These are phyloP conservation scores for Xenopus tropicalis DNA, from an alignment of 2,113 vertebrate species.

Conservation along the genomic window UCB_Xtro_10.0 CM004446.2:71151001-71151500, in stretches of 20 bases:
- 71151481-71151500: too few species aligned
- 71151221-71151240: slow-evolving; percentile 19
- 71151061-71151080: neutral
- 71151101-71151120: slow-evolving; percentile 18
- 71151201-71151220: slow-evolving; percentile 15
- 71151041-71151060: neutral
- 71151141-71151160: slow-evolving; percentile 6
- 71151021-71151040: too few species aligned
- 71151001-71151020: too few species aligned
- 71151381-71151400: too few species aligned
- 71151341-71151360: too few species aligned
- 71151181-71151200: slow-evolving; percentile 13
- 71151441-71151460: too few species aligned
- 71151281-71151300: neutral
- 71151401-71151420: too few species aligned
- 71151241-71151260: slow-evolving; percentile 10
- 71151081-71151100: neutral
- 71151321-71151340: too few species aligned
- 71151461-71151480: too few species aligned
- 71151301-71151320: too few species aligned
- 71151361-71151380: too few species aligned
- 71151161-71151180: slow-evolving; percentile 28
- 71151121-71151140: slow-evolving; percentile 35
- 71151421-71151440: too few species aligned
- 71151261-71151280: neutral